A percentile compares a stretch with the other conserved stretches of the same genome.
phyloP scores from a whole-genome alignment of 2,113 vertebrate genomes.

The Rhinichthys klamathensis region DNA sequence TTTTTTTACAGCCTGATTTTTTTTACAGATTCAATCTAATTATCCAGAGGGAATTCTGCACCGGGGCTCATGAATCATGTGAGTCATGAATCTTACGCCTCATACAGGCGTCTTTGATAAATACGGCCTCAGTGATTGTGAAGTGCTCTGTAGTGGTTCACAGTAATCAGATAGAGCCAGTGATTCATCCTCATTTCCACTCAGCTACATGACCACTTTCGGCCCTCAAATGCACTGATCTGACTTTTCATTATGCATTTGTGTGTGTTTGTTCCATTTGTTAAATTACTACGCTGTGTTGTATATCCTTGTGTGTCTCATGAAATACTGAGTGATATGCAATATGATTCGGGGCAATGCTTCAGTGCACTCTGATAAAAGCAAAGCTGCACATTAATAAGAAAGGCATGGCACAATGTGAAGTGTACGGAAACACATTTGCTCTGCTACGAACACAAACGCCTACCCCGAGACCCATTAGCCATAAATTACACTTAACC shows the following conservation, averaged over 20 bases:
- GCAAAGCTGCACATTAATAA: neutral
- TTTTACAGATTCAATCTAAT: slow-evolving; percentile 13
- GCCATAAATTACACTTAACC: slow-evolving; percentile 16
- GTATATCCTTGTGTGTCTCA: neutral
- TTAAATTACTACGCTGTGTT: slow-evolving; percentile 1
- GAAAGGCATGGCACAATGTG: neutral
- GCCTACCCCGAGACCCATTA: neutral
- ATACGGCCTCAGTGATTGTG: slow-evolving; percentile 28
- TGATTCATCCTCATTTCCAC: slow-evolving; percentile 5
- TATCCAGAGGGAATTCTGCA: slow-evolving; percentile 1
- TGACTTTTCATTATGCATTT: neutral
- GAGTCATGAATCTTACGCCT: slow-evolving; percentile 19
- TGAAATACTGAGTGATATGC: neutral
- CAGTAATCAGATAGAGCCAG: slow-evolving; percentile 32
- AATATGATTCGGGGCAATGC: slow-evolving; percentile 2
- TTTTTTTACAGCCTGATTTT: slow-evolving; percentile 1
- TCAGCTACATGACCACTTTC: neutral
- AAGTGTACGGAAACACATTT: neutral
- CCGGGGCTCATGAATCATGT: slow-evolving; percentile 24
- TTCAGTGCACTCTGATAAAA: neutral
- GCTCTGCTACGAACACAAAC: neutral
- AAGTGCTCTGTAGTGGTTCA: slow-evolving; percentile 27
- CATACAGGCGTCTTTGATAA: slow-evolving; percentile 26
- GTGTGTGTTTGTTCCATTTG: slow-evolving; percentile 6
- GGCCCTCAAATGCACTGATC: neutral